Evolutionary conservation across 2,888 invertebrate species (phyloP).

Genomic region (Seira ritae): DNA sequence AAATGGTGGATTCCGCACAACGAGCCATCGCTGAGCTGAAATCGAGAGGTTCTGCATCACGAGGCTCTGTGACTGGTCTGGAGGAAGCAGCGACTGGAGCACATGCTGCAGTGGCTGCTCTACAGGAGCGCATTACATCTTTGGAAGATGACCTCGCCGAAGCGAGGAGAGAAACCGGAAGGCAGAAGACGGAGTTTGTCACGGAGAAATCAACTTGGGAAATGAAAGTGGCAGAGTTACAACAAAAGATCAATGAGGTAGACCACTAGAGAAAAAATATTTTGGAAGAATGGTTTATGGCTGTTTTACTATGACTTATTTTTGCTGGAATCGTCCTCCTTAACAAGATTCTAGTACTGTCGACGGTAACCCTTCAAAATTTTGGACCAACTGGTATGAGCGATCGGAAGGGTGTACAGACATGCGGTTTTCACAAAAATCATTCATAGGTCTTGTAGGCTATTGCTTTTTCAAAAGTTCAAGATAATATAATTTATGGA

Average conservation of each 20-base stretch:
- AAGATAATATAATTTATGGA: too few species aligned
- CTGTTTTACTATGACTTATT: too few species aligned
- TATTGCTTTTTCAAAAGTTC: too few species aligned
- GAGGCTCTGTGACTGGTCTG: slow-evolving; percentile 81
- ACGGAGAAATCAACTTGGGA: slow-evolving; percentile 91
- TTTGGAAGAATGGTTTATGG: too few species aligned
- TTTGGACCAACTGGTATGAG: too few species aligned
- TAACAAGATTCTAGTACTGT: too few species aligned
- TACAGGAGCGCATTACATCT: slow-evolving; percentile 90
- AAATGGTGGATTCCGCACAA: slow-evolving; percentile 92
- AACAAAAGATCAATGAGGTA: slow-evolving; percentile 90
- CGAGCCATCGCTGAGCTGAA: slow-evolving; percentile 88
- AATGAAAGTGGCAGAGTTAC: slow-evolving; percentile 91
- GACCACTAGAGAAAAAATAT: too few species aligned
- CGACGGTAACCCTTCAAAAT: too few species aligned
- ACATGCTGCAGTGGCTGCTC: slow-evolving; percentile 77
- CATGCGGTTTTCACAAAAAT: too few species aligned
- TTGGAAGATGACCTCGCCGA: slow-evolving; percentile 93
- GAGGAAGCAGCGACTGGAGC: slow-evolving; percentile 80
- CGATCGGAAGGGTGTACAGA: too few species aligned
- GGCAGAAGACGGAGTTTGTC: slow-evolving; percentile 91
- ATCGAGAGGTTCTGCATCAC: slow-evolving; percentile 72
- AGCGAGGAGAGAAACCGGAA: slow-evolving; percentile 86
- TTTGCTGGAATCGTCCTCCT: too few species aligned
- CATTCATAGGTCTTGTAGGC: too few species aligned